Evolutionary conservation across 2,797 vertebrate genomes (phyloP).

Genomic region (Echiichthys vipera): DNA sequence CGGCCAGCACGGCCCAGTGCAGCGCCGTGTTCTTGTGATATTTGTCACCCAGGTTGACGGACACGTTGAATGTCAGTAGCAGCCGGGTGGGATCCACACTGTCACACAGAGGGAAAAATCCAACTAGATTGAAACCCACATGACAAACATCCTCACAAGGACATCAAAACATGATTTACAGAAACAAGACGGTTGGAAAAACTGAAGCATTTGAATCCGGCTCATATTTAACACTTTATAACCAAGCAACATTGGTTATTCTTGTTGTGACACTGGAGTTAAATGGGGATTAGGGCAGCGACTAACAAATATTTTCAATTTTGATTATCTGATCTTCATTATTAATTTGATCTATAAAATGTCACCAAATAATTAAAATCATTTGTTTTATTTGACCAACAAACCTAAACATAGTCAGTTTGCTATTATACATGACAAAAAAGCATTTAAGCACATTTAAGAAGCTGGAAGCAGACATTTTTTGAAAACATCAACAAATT

Average conservation of each 20-base stretch:
- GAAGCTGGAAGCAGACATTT: background rate
- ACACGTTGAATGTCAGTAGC: constrained; percentile 98
- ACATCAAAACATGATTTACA: background rate
- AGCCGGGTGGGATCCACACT: constrained; percentile 98
- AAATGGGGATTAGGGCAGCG: background rate
- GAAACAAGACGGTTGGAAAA: background rate
- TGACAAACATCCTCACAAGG: background rate
- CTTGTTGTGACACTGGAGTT: background rate
- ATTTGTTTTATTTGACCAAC: too few species aligned
- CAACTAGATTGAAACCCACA: background rate
- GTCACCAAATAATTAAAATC: background rate
- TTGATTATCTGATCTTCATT: background rate
- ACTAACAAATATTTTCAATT: background rate
- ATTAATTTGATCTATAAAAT: background rate
- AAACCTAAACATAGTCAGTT: background rate
- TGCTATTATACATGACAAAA: background rate
- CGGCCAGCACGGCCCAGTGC: constrained; percentile 98
- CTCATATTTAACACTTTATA: background rate
- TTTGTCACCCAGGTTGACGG: constrained; percentile 98
- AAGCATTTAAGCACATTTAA: background rate
- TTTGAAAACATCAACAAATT: background rate
- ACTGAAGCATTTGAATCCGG: background rate
- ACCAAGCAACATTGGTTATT: background rate
- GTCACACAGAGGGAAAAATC: constrained; percentile 13
- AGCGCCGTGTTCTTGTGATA: constrained; percentile 99